These are phyloP conservation scores for Brenthis ino DNA, from an alignment of 2,888 invertebrate genomes.

Conservation along the genomic window DNA sequence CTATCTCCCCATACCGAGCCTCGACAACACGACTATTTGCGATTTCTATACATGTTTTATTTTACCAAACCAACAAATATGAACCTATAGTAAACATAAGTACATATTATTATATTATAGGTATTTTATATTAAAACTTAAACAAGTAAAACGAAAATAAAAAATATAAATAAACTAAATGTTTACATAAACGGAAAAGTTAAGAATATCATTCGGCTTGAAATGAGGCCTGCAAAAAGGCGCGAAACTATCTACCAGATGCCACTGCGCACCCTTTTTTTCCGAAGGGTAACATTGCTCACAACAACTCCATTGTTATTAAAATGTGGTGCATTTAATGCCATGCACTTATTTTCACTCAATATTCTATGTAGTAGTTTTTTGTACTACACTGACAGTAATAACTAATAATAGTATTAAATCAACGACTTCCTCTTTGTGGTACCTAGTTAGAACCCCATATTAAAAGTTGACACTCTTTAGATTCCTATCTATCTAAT, in stretches of 20 bases:
- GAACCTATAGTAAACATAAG: too few relatives aligned
- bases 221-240: slow-evolving; percentile 12
- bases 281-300: slow-evolving; percentile 27
- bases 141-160: background rate
- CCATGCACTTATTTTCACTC: slow-evolving; percentile 18
- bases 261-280: slow-evolving; percentile 22
- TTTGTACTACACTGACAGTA: slow-evolving; percentile 5
- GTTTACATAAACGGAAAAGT: background rate
- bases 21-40: too few relatives aligned
- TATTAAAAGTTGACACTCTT: background rate
- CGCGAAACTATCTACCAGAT: slow-evolving; percentile 23
- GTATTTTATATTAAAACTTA: too few relatives aligned
- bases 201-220: background rate
- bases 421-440: slow-evolving; percentile 18
- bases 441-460: background rate
- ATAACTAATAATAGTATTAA: slow-evolving; percentile 16
- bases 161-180: too few relatives aligned
- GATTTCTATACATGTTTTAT: too few relatives aligned
- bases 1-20: too few relatives aligned
- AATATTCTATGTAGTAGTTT: background rate
- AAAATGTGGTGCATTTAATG: slow-evolving; percentile 29
- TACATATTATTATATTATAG: too few relatives aligned
- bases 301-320: slow-evolving; percentile 32
- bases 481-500: background rate
- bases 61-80: too few relatives aligned